Evolutionary conservation across 2,113 vertebrate genomes (phyloP).

Genomic region (Coregonus clupeaformis): DNA sequence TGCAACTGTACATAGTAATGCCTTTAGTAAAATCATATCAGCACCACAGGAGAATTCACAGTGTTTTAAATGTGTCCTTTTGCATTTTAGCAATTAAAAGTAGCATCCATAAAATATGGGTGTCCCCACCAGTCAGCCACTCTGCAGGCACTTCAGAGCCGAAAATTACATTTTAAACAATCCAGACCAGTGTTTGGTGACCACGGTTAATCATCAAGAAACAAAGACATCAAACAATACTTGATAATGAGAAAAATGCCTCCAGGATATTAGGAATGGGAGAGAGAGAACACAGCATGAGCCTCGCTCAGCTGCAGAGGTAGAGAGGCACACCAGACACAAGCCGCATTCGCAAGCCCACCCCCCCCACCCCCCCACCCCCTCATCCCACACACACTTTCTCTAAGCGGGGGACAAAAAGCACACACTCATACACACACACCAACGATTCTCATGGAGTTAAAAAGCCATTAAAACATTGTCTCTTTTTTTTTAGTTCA

Average conservation of each 20-base stretch:
- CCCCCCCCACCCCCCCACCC: background rate
- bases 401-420: background rate
- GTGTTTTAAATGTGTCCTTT: constrained; percentile 65
- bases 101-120: constrained; percentile 72
- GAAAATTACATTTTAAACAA: constrained; percentile 79
- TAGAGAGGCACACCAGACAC: constrained; percentile 69
- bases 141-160: constrained; percentile 70
- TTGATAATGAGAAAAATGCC: constrained; percentile 84
- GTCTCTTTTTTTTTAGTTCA: constrained; percentile 60
- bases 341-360: constrained; percentile 56
- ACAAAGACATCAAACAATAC: constrained; percentile 83
- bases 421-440: constrained; percentile 24
- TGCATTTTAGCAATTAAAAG: constrained; percentile 70
- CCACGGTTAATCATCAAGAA: constrained; percentile 80
- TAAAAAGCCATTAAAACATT: constrained; percentile 63
- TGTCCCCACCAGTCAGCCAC: constrained; percentile 65
- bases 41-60: constrained; percentile 65
- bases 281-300: constrained; percentile 67
- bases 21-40: constrained; percentile 57
- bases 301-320: constrained; percentile 37
- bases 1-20: constrained; percentile 66
- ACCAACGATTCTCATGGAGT: constrained; percentile 41
- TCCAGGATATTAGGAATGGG: constrained; percentile 76
- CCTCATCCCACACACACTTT: background rate
- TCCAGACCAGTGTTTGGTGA: constrained; percentile 78